Percentiles rank a stretch among this genome's conserved stretches.
Conservation (phyloP, 2,113 vertebrate species). For the Ailurus styani region DNA sequence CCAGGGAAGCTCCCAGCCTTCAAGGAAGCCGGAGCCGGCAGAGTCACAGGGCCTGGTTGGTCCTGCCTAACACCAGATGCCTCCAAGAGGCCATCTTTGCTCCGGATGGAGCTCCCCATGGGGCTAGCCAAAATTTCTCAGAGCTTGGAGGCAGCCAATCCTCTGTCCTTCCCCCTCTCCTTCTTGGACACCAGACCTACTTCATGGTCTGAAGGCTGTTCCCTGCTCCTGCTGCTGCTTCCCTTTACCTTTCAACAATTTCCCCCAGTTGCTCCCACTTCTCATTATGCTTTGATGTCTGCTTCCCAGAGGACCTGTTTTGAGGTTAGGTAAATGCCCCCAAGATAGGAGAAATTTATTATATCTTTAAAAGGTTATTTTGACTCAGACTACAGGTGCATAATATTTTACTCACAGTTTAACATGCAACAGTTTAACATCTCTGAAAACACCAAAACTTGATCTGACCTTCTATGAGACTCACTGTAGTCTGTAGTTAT, state of each 20-base stretch:
- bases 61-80: no score
- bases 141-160: rapidly evolving
- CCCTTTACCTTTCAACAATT: neutral
- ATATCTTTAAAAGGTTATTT: neutral
- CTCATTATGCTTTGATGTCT: neutral
- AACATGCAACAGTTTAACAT: neutral
- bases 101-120: neutral
- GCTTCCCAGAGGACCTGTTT: neutral
- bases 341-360: neutral
- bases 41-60: no score
- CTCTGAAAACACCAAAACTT: neutral
- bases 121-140: neutral
- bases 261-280: neutral
- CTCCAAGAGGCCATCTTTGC: neutral
- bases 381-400: neutral
- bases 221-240: neutral
- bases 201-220: no score
- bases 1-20: neutral
- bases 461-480: neutral
- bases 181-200: no score
- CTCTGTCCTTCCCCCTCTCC: neutral
- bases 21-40: neutral
- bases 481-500: neutral
- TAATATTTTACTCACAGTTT: neutral
- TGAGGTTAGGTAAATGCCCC: neutral